Conservation (phyloP, 2,888 invertebrate genomes). For the Cacoxenus indagator region DNA sequence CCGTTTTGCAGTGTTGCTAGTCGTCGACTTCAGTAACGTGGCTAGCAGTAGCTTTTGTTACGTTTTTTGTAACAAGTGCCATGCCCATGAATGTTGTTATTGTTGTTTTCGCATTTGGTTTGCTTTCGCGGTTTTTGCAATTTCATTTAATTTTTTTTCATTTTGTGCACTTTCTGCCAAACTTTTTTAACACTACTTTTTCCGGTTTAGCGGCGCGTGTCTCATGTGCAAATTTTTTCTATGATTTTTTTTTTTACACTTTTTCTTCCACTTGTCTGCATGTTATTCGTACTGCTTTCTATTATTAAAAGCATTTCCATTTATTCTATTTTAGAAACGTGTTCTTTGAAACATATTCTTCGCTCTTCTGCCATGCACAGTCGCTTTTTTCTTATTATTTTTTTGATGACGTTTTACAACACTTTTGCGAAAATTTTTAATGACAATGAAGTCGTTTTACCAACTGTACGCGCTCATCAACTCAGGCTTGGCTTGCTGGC, state of each 20-base stretch:
- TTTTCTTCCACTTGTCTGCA: background rate
- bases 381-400: background rate
- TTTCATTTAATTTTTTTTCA: background rate
- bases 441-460: constrained; percentile 13
- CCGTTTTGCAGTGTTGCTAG: too few species aligned
- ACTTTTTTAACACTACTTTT: background rate
- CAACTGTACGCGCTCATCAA: background rate
- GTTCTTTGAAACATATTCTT: background rate
- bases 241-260: background rate
- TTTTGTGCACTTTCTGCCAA: background rate
- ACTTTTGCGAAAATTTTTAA: background rate
- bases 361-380: background rate
- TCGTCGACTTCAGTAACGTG: too few species aligned
- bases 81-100: background rate
- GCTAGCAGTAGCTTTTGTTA: too few species aligned
- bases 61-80: background rate
- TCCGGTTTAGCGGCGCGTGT: background rate
- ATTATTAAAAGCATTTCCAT: background rate
- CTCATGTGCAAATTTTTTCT: background rate
- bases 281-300: background rate
- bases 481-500: background rate
- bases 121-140: background rate
- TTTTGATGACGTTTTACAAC: background rate
- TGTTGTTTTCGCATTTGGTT: background rate
- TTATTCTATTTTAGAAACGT: background rate